phyloP scores from a whole-genome alignment of 2,888 invertebrate genomes.

The Drosophila histrio region DNA sequence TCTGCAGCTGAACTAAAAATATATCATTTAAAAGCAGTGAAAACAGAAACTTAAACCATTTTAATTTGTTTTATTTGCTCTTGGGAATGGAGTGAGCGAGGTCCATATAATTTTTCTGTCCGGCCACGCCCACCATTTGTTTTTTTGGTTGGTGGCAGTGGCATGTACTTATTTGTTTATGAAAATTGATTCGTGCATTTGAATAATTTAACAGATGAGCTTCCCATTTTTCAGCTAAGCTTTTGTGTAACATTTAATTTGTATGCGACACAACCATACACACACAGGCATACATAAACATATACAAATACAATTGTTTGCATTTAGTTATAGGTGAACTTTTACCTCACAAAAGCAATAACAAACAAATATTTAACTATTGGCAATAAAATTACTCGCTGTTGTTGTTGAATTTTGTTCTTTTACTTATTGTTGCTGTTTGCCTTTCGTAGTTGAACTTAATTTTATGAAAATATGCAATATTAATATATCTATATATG shows the following conservation, averaged over 20 bases:
- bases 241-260: slow-evolving; percentile 55
- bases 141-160: slow-evolving; percentile 6
- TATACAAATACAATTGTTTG: slow-evolving; percentile 41
- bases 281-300: neutral
- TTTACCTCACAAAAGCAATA: slow-evolving; percentile 55
- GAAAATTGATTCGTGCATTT: slow-evolving; percentile 71
- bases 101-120: slow-evolving; percentile 16
- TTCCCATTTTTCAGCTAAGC: slow-evolving; percentile 49
- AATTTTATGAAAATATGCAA: slow-evolving; percentile 38
- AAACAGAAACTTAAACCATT: slow-evolving; percentile 4
- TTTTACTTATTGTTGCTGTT: slow-evolving; percentile 33
- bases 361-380: slow-evolving; percentile 67
- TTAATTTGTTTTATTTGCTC: slow-evolving; percentile 27
- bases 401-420: slow-evolving; percentile 28
- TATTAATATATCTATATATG: slow-evolving; percentile 24
- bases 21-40: neutral
- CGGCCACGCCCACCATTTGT: slow-evolving; percentile 7
- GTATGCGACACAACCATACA: slow-evolving; percentile 14
- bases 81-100: neutral
- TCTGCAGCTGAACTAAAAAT: neutral
- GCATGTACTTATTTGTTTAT: slow-evolving; percentile 60
- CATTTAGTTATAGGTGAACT: slow-evolving; percentile 45
- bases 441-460: slow-evolving; percentile 39
- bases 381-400: slow-evolving; percentile 41
- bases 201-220: slow-evolving; percentile 62